A percentile compares a stretch with the other conserved stretches of the same genome.
phyloP scores from a whole-genome alignment of 2,888 invertebrate species.

The Synergus itoensis region DNA sequence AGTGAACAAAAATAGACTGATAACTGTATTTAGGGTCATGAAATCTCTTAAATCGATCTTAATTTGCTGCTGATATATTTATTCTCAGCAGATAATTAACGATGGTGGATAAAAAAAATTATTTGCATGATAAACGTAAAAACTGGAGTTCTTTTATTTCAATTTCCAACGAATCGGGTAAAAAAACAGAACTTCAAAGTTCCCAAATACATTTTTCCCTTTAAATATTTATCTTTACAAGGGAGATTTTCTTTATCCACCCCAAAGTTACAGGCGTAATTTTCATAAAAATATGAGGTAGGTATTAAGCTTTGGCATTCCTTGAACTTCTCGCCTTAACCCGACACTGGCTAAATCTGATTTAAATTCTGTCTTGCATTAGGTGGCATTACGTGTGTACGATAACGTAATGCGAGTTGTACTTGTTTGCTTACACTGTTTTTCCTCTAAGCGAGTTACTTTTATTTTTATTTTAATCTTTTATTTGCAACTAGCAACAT shows the following conservation, averaged over 20 bases:
- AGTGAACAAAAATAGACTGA: too few species aligned
- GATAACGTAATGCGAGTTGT: conserved; percentile 20
- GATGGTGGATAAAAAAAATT: neutral
- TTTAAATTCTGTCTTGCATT: neutral
- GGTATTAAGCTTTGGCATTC: conserved; percentile 38
- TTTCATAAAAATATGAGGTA: conserved; percentile 37
- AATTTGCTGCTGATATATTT: neutral
- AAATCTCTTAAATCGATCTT: neutral
- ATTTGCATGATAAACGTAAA: neutral
- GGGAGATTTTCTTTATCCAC: neutral
- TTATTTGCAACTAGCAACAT: conserved; percentile 26
- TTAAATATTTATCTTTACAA: neutral
- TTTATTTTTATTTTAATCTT: conserved; percentile 1
- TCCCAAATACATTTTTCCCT: too few species aligned
- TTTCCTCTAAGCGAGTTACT: conserved; percentile 23
- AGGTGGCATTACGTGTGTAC: conserved; percentile 2
- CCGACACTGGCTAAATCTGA: conserved; percentile 36
- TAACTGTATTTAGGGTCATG: too few species aligned
- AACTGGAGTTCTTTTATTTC: neutral
- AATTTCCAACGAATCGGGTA: neutral
- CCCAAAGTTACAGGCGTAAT: conserved; percentile 6
- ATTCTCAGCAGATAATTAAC: neutral
- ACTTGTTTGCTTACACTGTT: conserved; percentile 31
- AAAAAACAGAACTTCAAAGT: too few species aligned
- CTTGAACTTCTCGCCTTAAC: conserved; percentile 17